These are phyloP conservation scores for Myocastor coypus DNA, from an alignment of 2,113 vertebrate genomes.

Conservation along the genomic window DNA sequence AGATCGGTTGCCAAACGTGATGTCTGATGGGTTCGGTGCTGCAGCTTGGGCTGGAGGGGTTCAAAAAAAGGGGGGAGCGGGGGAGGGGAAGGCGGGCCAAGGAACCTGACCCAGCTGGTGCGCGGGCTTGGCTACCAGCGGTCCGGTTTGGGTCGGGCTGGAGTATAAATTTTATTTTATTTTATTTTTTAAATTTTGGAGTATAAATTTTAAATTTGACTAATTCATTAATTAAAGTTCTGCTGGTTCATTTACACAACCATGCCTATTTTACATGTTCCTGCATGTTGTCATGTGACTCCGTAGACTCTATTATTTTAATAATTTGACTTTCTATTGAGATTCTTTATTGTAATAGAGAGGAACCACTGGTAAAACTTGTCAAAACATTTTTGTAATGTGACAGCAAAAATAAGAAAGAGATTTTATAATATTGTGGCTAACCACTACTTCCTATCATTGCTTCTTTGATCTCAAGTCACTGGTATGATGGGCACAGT, in stretches of 20 bases:
- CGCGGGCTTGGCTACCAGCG: too few species aligned
- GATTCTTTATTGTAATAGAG: constrained; percentile 74
- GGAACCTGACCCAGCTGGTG: too few species aligned
- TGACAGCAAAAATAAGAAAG: constrained; percentile 59
- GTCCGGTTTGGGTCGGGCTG: too few species aligned
- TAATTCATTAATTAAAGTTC: neutral
- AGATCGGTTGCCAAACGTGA: too few species aligned
- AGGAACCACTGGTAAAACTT: constrained; percentile 69
- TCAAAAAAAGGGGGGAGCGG: too few species aligned
- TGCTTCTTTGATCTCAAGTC: constrained; percentile 64
- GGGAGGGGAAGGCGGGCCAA: too few species aligned
- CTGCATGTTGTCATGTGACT: constrained; percentile 72
- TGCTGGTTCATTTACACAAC: neutral
- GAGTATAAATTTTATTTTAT: too few species aligned
- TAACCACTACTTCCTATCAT: constrained; percentile 60
- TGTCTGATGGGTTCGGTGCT: too few species aligned
- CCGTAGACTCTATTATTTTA: constrained; percentile 69
- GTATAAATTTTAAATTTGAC: neutral
- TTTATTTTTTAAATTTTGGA: too few species aligned
- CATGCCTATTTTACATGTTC: neutral
- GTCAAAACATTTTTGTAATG: constrained; percentile 58
- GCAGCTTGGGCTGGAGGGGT: too few species aligned
- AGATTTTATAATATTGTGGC: constrained; percentile 31
- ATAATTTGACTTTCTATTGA: constrained; percentile 68
- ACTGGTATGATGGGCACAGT: neutral